These are phyloP conservation scores for Diorhabda carinulata DNA, from an alignment of 1,140 invertebrate genomes.

Conservation along the genomic window DNA sequence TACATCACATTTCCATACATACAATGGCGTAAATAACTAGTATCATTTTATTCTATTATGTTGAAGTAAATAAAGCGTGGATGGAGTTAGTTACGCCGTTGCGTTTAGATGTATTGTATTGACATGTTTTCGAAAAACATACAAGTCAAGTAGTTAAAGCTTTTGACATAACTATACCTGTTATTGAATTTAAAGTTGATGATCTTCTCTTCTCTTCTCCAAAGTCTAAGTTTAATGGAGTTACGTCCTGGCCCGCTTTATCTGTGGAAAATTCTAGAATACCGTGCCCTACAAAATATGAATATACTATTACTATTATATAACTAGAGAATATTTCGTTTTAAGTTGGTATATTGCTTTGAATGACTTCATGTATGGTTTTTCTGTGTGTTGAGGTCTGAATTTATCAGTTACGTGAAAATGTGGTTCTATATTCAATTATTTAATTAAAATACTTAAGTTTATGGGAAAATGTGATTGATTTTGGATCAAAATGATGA, in stretches of 20 bases:
- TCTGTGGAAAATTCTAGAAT: slow-evolving; percentile 83
- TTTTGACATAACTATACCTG: slow-evolving; percentile 53
- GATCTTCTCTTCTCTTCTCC: slow-evolving; percentile 63
- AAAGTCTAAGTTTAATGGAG: slow-evolving; percentile 80
- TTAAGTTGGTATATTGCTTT: too few species aligned
- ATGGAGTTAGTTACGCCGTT: background rate
- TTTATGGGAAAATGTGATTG: too few species aligned
- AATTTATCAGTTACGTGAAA: too few species aligned
- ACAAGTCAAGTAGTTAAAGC: slow-evolving; percentile 16
- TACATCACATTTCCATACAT: slow-evolving; percentile 10
- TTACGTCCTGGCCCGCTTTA: slow-evolving; percentile 84
- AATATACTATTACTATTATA: background rate
- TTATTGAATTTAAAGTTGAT: slow-evolving; percentile 69
- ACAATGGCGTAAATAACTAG: background rate
- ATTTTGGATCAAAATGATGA: too few species aligned
- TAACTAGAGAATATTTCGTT: too few species aligned
- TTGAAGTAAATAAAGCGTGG: background rate
- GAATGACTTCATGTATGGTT: too few species aligned
- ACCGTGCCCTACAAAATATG: slow-evolving; percentile 54
- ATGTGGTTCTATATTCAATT: too few species aligned
- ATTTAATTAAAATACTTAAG: too few species aligned
- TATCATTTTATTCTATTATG: background rate
- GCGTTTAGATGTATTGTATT: background rate
- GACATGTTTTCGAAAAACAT: background rate
- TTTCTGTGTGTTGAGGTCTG: too few species aligned